Base-by-base conservation (phyloP, 2,797 vertebrate genomes). In the Anolis apletophallus region DNA sequence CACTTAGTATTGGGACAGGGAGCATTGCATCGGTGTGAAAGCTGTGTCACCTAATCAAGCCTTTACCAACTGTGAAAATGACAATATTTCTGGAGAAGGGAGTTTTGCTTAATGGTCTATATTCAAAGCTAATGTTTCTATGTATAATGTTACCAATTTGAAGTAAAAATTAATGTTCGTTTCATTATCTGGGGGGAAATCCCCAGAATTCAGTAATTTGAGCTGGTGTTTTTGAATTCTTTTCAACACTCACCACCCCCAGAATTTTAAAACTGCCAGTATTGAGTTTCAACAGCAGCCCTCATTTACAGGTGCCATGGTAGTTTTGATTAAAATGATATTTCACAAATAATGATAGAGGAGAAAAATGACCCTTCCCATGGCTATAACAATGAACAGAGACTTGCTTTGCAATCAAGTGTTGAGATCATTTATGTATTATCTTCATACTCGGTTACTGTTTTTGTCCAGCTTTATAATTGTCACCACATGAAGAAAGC, bases 1-100 rank as follows among this genome's bases (percentile, higher is more conserved):
- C 34, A 46, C 32, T 71, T n/a, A 71, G 7, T 34, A 64, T 36
- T 57, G 68, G 21, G 96, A 95, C 97, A 95, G 84, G 90, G 93
- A 94, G 92, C 87, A 83, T 92, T 94, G 91, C 92, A 93, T 91
- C 93, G 92, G 95, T 95, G 12, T 26, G 7, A 83, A 59, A 59
- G 32, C 52, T 40, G 23, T 46, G 14, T 4, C 10, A 36, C n/a
- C 8, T 26, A 57, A 82, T 82, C 32, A 36, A 40, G 32, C 40
- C 10, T 12, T n/a, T 8, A 59, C 8, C 34, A 72, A 3, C 68
- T 32, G 16, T 67, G 57, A 68, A 36, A 68, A 26, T 68, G 21
- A 21, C 79, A n/a, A 10, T 34, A 21, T 26, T 40, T 67, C 36
- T 80, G 78, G 34, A 50, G 7, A 67, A 67, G 1, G 57, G 52